Percentiles rank a stretch among this genome's conserved stretches.
Evolutionary conservation across 2,113 vertebrate genomes (phyloP).

Genomic region (Perca schrenkii): DNA sequence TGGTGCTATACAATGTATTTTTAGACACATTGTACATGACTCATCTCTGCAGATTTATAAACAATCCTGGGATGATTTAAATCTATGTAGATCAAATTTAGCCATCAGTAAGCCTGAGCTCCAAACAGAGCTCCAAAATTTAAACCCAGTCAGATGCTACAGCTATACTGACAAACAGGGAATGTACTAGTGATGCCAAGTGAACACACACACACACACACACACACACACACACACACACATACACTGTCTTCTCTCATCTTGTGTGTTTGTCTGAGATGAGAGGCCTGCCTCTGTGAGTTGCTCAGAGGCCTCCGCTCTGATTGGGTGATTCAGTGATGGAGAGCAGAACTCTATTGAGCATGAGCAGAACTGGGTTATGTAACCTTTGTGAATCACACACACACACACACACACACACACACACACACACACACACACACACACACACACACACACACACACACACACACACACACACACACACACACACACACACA

Average conservation of each 20-base stretch:
- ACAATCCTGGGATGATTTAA: neutral
- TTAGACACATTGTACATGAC: neutral
- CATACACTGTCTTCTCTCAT: neutral
- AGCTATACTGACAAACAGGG: constrained; percentile 15
- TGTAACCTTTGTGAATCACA: constrained; percentile 76
- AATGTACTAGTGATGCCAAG: constrained; percentile 3
- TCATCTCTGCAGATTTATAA: neutral
- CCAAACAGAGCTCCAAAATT: neutral
- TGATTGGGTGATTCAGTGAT: constrained; percentile 61
- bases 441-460: neutral
- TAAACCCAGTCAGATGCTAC: neutral
- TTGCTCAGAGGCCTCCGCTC: constrained; percentile 9
- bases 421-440: neutral
- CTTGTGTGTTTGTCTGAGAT: constrained; percentile 22
- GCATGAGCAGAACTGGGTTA: constrained; percentile 76
- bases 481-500: neutral
- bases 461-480: constrained; percentile 7
- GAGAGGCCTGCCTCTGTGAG: constrained; percentile 33
- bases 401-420: constrained; percentile 3
- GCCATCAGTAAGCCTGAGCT: neutral
- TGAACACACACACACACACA: neutral
- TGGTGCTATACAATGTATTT: neutral
- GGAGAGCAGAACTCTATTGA: constrained; percentile 55
- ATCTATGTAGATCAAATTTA: neutral
- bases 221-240: neutral